Base-by-base conservation (phyloP, 2,113 vertebrate genomes). In the Drymodes brunneopygia region DNA sequence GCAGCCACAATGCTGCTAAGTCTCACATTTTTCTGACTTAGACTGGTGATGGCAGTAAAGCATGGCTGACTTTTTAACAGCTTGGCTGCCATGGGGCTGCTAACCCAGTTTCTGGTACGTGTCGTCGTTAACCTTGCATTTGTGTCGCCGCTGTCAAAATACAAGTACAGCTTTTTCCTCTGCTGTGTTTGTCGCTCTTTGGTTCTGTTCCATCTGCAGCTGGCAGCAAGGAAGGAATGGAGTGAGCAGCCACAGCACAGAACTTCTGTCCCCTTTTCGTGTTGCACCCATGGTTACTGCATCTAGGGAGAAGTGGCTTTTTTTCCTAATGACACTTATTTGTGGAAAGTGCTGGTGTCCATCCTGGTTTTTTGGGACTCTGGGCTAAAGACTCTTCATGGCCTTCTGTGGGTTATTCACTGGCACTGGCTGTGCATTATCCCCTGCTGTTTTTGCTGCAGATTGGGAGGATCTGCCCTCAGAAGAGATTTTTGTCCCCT, bases 161-260 rank as follows among this genome's bases (percentile, higher is more conserved):
- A 33, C 24, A 80, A 38, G 45, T n/a, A 72, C 57, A 51, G 50
- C 45, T 61, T 93, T 90, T 94, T 69, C 23, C 31, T 89, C 40
- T 1, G 1, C 69, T 6, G 1, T 44, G 38, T 81, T 74, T 60
- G 66, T 54, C 17, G 0, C 56, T 56, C 0, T 0, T 31, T 75
- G 4, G 0, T 54, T 56, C 25, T 79, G 65, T 85, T 31, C 23
- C 7, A 5, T 24, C 73, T 75, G 40, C 77, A 88, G 35, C 54
- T 1, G 1, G 27, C 54, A 75, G 29, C 18, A 47, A 23, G 36
- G 56, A 62, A 65, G 40, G 51, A 81, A 71, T 40, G 2, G 12
- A 56, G 40, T 47, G 27, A 94, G 57, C 50, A 47, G 25, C 62
- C 31, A 23, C 18, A 47, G 54, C 69, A 36, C 24, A 56, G 50